These are phyloP conservation scores for Trichechus manatus DNA, from an alignment of 2,113 vertebrate species.

Conservation along the genomic window DNA sequence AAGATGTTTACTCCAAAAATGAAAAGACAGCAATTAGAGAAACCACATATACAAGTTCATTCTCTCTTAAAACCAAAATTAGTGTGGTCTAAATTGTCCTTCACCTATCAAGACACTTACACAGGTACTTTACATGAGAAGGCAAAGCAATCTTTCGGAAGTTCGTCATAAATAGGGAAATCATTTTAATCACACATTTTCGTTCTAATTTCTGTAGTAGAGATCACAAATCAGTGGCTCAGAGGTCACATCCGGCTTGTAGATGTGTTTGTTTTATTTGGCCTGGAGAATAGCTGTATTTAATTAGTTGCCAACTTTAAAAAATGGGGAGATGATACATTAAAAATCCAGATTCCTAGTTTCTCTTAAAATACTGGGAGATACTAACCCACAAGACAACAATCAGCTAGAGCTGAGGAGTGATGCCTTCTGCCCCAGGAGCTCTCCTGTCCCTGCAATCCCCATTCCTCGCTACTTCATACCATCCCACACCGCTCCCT, in stretches of 20 bases:
- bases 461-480: neutral
- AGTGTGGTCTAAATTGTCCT: neutral
- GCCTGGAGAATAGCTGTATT: neutral
- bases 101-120: neutral
- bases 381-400: neutral
- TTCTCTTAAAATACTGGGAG: neutral
- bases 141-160: conserved; percentile 6
- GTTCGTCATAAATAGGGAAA: conserved; percentile 4
- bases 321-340: neutral
- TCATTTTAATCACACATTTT: neutral
- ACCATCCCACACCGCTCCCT: neutral
- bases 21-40: neutral
- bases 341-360: neutral
- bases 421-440: neutral
- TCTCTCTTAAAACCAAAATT: conserved; percentile 35
- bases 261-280: conserved; percentile 26
- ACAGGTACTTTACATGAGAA: neutral
- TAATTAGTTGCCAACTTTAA: conserved; percentile 43
- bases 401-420: neutral
- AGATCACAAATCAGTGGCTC: conserved; percentile 42
- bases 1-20: conserved; percentile 26
- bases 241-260: neutral
- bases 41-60: neutral
- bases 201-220: conserved; percentile 11
- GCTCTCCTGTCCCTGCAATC: neutral